Base-by-base conservation (phyloP, 1,140 invertebrate species). In the Pseudomyrmex pallidus region DNA sequence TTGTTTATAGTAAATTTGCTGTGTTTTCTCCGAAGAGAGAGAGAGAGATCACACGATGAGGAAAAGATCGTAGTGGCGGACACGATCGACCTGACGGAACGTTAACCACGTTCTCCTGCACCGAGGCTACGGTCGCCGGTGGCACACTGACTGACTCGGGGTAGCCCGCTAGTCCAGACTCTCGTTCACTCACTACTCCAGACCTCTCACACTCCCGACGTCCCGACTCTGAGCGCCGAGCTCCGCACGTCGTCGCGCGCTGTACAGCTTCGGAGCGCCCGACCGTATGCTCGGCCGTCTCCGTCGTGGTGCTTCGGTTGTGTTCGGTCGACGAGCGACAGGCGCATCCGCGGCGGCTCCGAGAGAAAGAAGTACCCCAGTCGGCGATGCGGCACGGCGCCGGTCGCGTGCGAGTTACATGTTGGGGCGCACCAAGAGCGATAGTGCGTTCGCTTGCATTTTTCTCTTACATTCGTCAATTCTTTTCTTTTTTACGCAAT, bases 91-190 rank as follows among this genome's bases (percentile, higher is more conserved):
- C 57, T 78, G 84, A 20, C 77, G 86, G 85, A 85, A 84, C 87
- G 86, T 35, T 87, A 85, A 85, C 85, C 87, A 80, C 87, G 87
- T 89, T 86, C 87, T 78, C 84, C 74, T 56, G 73, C 86, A 73
- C 67, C 84, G 86, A 84, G 86, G 84, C 84, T 86, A 90, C 90
- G 88, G 82, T 90, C 82, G 90, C 93, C 93, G 93, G 92, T 94
- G 93, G 93, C 93, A 94, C 93, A 94, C 93, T 94, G 93, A 94
- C 93, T 94, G 93, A 94, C 91, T 94, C 93, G 90, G 92, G 89
- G 90, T 93, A 92, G 92, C 89, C 92, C 93, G 93, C 93, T 94
- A 94, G 91, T 93, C 92, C 90, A 91, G 89, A 86, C 91, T 90
- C 91, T 90, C 87, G 91, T 90, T 89, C 90, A 87, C 89, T 88